phyloP scores from a whole-genome alignment of 2,113 vertebrate species.

The Hyperopisus bebe region DNA sequence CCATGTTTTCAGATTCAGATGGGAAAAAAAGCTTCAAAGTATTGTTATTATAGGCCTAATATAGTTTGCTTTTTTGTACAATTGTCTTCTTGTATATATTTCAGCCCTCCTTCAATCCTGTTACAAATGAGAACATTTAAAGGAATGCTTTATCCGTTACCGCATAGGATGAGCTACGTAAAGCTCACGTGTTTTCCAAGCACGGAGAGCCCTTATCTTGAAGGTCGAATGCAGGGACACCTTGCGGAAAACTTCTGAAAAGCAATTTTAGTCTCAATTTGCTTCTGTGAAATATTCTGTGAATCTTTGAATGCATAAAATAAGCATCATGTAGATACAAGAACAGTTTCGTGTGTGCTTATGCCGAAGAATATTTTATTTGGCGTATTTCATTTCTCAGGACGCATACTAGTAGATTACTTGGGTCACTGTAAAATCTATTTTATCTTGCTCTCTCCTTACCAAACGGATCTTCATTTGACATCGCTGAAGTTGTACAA shows the following conservation, averaged over 20 bases:
- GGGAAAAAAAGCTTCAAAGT: neutral
- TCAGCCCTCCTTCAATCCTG: neutral
- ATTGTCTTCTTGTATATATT: neutral
- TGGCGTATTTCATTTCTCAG: neutral
- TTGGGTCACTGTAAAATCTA: neutral
- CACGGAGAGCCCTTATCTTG: neutral
- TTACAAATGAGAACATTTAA: neutral
- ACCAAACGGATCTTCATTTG: neutral
- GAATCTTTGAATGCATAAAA: neutral
- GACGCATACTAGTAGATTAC: neutral
- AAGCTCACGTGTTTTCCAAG: neutral
- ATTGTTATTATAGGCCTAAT: neutral
- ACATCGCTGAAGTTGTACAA: neutral
- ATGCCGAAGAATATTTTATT: neutral
- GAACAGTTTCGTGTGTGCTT: neutral
- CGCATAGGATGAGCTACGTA: neutral
- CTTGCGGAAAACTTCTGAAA: neutral
- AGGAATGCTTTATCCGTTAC: neutral
- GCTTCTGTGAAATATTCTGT: neutral
- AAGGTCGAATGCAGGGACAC: neutral
- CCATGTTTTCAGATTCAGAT: neutral
- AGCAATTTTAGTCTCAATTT: neutral
- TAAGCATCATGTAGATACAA: neutral
- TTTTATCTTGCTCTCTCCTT: neutral
- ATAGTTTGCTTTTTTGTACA: neutral